Conservation (phyloP, 2,113 vertebrate genomes). For the Microtus pennsylvanicus region DNA sequence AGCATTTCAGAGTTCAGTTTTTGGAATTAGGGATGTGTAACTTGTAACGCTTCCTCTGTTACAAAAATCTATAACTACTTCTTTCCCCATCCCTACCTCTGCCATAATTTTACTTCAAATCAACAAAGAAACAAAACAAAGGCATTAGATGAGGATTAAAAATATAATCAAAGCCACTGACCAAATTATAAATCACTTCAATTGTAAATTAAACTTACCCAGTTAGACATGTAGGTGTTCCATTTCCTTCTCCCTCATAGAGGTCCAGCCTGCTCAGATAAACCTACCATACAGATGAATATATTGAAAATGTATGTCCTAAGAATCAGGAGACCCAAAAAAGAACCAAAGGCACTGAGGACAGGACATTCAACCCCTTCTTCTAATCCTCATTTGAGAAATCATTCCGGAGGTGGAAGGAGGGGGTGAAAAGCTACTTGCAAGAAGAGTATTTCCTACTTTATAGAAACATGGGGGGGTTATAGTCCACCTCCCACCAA, state of each 20-base stretch:
- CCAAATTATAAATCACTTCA: conserved; percentile 29
- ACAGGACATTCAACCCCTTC: conserved; percentile 44
- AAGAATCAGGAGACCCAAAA: conserved; percentile 53
- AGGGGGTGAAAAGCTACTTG: not conserved
- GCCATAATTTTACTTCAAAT: conserved; percentile 34
- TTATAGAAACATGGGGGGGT: not conserved
- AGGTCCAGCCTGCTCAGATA: conserved; percentile 26
- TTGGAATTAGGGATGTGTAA: not conserved
- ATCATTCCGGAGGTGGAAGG: not conserved
- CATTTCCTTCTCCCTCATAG: conserved; percentile 45
- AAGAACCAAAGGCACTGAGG: conserved; percentile 41
- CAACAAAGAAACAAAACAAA: conserved; percentile 45
- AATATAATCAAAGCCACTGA: conserved; percentile 48
- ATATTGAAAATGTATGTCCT: conserved; percentile 42
- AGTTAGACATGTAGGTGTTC: conserved; percentile 45
- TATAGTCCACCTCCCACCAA: not conserved
- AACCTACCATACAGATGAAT: conserved; percentile 41
- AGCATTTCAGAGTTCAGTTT: not conserved
- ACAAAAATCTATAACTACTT: not conserved
- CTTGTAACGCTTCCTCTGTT: not conserved
- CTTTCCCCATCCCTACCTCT: not conserved
- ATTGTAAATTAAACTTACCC: conserved; percentile 56
- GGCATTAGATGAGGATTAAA: conserved; percentile 34
- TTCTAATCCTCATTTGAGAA: conserved; percentile 56
- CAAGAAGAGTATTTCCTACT: conserved; percentile 13